Evolutionary conservation across 2,888 invertebrate genomes (phyloP).

Genomic region (Aquatica leii): DNA sequence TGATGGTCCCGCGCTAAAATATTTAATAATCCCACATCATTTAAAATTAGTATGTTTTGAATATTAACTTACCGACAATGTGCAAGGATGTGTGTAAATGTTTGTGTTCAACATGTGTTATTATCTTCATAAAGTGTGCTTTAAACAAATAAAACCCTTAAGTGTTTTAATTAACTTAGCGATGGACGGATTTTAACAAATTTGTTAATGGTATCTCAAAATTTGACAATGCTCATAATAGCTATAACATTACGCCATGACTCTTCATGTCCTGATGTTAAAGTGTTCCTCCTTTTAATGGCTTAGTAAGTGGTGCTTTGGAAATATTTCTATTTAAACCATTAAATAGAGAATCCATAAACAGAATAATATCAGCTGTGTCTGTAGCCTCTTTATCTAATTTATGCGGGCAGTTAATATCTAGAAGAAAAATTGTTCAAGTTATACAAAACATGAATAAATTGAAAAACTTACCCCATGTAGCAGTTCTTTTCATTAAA

Average conservation of each 20-base stretch:
- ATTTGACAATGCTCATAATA: no score
- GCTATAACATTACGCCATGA: no score
- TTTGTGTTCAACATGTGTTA: no score
- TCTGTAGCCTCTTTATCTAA: neutral
- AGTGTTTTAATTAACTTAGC: conserved; percentile 31
- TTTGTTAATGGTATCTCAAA: no score
- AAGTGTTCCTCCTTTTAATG: neutral
- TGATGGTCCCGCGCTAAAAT: no score
- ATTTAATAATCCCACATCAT: no score
- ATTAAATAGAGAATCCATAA: conserved; percentile 1
- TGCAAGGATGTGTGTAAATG: no score
- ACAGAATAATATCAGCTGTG: neutral
- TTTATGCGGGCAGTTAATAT: neutral
- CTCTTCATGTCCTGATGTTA: no score
- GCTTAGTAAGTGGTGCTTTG: neutral
- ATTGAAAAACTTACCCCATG: neutral
- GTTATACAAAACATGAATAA: neutral
- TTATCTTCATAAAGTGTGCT: conserved; percentile 2
- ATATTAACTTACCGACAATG: no score
- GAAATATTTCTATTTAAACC: neutral
- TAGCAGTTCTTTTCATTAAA: neutral
- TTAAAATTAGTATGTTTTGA: no score
- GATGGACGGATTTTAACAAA: no score
- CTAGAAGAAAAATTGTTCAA: neutral
- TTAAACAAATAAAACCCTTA: conserved; percentile 27